Conservation (phyloP, 2,888 invertebrate genomes). For the Embidobia sp. region DNA sequence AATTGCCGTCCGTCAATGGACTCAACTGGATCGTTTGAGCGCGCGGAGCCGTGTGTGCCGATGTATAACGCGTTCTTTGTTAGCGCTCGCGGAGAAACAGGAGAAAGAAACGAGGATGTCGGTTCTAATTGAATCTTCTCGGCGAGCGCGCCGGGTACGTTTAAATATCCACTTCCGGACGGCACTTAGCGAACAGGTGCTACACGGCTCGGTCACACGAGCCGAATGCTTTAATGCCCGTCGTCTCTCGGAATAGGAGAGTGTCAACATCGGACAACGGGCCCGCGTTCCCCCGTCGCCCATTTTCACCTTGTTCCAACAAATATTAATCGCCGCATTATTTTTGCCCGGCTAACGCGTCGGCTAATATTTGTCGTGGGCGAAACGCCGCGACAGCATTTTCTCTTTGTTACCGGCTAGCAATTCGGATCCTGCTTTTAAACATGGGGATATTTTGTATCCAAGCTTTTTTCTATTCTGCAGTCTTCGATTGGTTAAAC, state of each 20-base stretch:
- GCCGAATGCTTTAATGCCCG: constrained; percentile 35
- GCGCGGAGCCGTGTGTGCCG: constrained; percentile 11
- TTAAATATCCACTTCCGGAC: constrained; percentile 64
- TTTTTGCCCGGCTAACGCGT: background rate
- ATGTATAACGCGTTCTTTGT: constrained; percentile 43
- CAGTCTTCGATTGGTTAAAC: no score
- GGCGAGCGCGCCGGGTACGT: constrained; percentile 41
- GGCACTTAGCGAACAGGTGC: constrained; percentile 64
- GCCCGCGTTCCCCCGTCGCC: background rate
- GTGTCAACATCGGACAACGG: constrained; percentile 28
- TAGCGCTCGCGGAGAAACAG: constrained; percentile 20
- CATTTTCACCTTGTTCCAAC: constrained; percentile 34
- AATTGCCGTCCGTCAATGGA: constrained; percentile 26
- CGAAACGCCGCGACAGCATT: background rate
- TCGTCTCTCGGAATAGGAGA: constrained; percentile 27
- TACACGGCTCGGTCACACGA: constrained; percentile 50
- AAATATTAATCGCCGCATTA: constrained; percentile 25
- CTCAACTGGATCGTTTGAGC: constrained; percentile 11
- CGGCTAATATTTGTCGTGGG: no score
- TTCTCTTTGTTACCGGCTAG: no score
- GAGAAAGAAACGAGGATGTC: constrained; percentile 56
- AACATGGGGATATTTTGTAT: no score
- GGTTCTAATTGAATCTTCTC: constrained; percentile 60
- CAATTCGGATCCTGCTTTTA: no score
- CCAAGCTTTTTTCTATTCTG: no score